These are phyloP conservation scores for Epinephelus cyanopodus DNA, from an alignment of 2,113 vertebrate species.

Conservation along the genomic window DNA sequence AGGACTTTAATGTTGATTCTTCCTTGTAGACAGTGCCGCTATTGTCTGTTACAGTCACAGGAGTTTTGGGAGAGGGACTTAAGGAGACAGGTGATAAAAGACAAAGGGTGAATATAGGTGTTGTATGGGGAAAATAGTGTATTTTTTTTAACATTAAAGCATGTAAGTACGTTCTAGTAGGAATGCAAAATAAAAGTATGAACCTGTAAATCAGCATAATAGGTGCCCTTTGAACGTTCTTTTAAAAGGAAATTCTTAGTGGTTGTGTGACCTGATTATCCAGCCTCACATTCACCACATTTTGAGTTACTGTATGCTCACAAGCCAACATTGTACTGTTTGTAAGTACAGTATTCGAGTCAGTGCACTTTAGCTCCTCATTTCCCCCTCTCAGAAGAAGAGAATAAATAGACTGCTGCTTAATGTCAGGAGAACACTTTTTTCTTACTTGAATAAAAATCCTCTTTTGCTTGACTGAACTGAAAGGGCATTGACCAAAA, in stretches of 20 bases:
- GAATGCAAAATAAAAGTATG: too few species aligned
- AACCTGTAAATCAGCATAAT: too few species aligned
- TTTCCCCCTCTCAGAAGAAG: neutral
- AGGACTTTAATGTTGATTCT: too few species aligned
- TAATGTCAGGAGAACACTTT: constrained; percentile 18
- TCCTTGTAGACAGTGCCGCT: too few species aligned
- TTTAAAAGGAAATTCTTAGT: neutral
- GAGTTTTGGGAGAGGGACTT: too few species aligned
- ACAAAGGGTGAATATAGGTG: too few species aligned
- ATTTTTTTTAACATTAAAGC: too few species aligned
- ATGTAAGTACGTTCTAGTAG: too few species aligned
- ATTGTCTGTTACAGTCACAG: too few species aligned
- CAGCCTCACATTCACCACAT: neutral
- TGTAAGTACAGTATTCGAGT: constrained; percentile 14
- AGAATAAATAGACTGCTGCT: constrained; percentile 10
- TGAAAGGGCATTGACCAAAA: constrained; percentile 57
- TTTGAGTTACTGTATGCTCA: neutral
- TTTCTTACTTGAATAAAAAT: constrained; percentile 65
- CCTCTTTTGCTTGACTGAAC: constrained; percentile 70
- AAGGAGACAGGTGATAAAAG: too few species aligned
- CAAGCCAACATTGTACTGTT: neutral
- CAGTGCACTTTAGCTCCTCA: constrained; percentile 23
- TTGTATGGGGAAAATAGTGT: too few species aligned
- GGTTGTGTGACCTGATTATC: neutral
- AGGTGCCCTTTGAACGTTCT: neutral